Conservation (phyloP, 2,113 vertebrate genomes). For the Phoxinus phoxinus region DNA sequence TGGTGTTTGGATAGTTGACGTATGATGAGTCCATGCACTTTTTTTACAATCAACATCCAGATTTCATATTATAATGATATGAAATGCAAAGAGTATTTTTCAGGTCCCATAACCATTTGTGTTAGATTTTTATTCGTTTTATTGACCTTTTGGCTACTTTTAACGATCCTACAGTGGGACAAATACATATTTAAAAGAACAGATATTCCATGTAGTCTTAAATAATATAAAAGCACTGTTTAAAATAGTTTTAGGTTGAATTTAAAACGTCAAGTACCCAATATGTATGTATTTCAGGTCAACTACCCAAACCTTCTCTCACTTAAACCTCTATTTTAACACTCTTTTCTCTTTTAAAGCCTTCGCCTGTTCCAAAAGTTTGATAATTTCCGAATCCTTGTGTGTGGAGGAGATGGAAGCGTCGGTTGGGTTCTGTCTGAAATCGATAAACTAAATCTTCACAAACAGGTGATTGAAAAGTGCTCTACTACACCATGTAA, state of each 20-base stretch:
- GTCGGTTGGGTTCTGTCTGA: conserved; percentile 98
- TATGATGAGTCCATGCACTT: neutral
- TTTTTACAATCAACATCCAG: neutral
- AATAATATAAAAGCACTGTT: neutral
- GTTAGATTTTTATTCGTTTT: neutral
- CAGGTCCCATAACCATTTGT: neutral
- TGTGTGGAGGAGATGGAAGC: conserved; percentile 96
- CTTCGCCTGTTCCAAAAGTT: conserved; percentile 98
- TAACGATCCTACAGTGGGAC: neutral
- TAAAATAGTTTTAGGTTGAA: neutral
- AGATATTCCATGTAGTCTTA: neutral
- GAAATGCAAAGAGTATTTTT: neutral
- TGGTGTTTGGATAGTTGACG: neutral
- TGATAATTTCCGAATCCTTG: conserved; percentile 97
- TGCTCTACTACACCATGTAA: neutral
- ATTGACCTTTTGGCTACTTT: neutral
- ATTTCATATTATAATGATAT: neutral
- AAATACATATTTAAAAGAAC: neutral
- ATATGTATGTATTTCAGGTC: neutral
- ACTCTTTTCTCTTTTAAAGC: conserved; percentile 73
- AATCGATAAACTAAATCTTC: conserved; percentile 95
- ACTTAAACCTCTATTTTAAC: neutral
- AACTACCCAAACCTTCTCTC: neutral
- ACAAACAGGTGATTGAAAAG: conserved; percentile 87
- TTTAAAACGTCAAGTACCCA: neutral